A percentile compares a stretch with the other conserved stretches of the same genome.
Evolutionary conservation across 2,888 invertebrate species (phyloP).

Genomic region (Flexamia atlantica): DNA sequence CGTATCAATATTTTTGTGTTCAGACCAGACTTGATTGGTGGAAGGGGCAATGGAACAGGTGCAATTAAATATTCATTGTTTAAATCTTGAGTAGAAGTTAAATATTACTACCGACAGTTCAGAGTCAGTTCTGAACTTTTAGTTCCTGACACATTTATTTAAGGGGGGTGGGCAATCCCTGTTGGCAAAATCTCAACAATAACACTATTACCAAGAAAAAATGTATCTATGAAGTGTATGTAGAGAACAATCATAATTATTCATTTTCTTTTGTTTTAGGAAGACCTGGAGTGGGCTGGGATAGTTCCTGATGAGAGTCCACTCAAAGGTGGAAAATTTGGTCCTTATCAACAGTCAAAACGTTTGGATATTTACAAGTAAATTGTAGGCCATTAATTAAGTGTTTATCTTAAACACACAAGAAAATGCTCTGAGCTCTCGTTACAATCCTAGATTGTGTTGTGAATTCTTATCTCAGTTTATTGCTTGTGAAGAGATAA

Average conservation of each 20-base stretch:
- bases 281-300: slow-evolving; percentile 91
- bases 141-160: no score
- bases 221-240: no score
- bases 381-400: slow-evolving; percentile 69
- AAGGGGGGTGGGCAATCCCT: no score
- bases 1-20: no score
- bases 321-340: slow-evolving; percentile 79
- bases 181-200: no score
- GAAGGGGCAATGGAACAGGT: slow-evolving; percentile 88
- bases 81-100: no score
- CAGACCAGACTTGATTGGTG: slow-evolving; percentile 88
- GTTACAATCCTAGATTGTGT: not conserved
- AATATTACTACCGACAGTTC: no score
- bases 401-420: not conserved
- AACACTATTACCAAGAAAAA: no score
- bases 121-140: no score
- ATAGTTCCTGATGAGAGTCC: slow-evolving; percentile 94
- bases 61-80: slow-evolving; percentile 67
- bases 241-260: no score
- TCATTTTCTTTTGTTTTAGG: slow-evolving; percentile 72
- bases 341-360: slow-evolving; percentile 92
- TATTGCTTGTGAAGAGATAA: not conserved
- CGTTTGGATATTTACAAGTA: slow-evolving; percentile 87
- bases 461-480: not conserved
- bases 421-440: not conserved